These are phyloP conservation scores for Lysandra bellargus DNA, from an alignment of 2,888 invertebrate species.

Conservation along the genomic window DNA sequence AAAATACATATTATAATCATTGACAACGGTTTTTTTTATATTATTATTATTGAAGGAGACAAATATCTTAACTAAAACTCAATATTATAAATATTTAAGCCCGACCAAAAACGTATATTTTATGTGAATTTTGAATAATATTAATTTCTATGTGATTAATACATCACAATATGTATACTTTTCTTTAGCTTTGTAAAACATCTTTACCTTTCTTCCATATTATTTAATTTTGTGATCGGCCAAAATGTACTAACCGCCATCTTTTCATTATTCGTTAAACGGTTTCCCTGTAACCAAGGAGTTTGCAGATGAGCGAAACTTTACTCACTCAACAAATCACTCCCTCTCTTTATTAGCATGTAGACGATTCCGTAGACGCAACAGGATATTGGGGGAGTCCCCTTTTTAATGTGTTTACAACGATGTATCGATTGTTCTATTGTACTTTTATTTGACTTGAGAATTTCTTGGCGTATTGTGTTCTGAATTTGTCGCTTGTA, in stretches of 20 bases:
- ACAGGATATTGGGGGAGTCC: constrained; percentile 76
- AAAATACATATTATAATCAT: background rate
- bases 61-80: no score
- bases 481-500: background rate
- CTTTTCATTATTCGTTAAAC: constrained; percentile 14
- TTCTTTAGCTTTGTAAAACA: no score
- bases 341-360: constrained; percentile 72
- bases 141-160: no score
- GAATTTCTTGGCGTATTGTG: constrained; percentile 51
- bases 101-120: no score
- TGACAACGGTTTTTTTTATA: background rate
- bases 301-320: constrained; percentile 44
- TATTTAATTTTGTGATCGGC: background rate
- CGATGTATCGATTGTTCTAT: constrained; percentile 78
- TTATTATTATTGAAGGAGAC: background rate
- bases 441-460: constrained; percentile 78
- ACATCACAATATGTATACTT: no score
- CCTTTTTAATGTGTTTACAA: constrained; percentile 79
- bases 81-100: no score
- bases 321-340: constrained; percentile 66
- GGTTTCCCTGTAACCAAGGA: constrained; percentile 27
- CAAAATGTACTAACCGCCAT: background rate
- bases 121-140: no score
- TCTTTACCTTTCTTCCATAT: no score
- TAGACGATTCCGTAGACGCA: constrained; percentile 67